Base-by-base conservation (phyloP, 2,113 vertebrate genomes). In the Mus spicilegus region DNA sequence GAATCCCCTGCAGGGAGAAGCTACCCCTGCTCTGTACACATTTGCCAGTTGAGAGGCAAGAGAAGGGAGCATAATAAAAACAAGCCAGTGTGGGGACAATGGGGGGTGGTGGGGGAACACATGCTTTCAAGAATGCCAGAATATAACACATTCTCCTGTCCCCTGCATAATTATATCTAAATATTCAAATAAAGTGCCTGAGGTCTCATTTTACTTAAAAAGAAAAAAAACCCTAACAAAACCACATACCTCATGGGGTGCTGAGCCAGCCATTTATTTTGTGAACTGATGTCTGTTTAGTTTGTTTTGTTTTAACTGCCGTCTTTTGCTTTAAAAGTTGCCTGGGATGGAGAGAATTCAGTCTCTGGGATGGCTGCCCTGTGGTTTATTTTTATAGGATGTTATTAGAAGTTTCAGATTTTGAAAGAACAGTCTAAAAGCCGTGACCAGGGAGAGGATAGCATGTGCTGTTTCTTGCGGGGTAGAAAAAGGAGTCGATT, bases 251-350 rank as follows among this genome's bases (percentile, higher is more conserved):
- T 78, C 81, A 19, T 51, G 61, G n/a, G n/a, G 58, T 84, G 58
- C 89, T 75, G 69, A 91, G 51, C 73, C 89, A 56, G 78, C 72
- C 58, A 3, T 39, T 88, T 39, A 77, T 46, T 58, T 91, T 22
- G 89, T 58, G 20, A 82, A 58, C 36, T 39, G 10, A 28, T 17
- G 46, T 39, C 0, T 81, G 7, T 93, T 61, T 93, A 90, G 30
- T 93, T 94, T 87, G n/a, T 63, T 86, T 94, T 49, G 14, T 36
- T 92, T 88, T 95, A 84, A 84, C 92, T 80, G 5, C 24, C 58
- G 93, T 91, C 61, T 90, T 93, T 87, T 89, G 51, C 90, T 75
- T 86, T 72, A 88, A 93, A 88, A 93, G 84, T 85, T 90, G 49
- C 49, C 76, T 88, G 12, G 51, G 5, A 70, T 75, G 46, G 80